Base-by-base conservation (phyloP, 2,797 vertebrate genomes). In the Fundulus diaphanus region DNA sequence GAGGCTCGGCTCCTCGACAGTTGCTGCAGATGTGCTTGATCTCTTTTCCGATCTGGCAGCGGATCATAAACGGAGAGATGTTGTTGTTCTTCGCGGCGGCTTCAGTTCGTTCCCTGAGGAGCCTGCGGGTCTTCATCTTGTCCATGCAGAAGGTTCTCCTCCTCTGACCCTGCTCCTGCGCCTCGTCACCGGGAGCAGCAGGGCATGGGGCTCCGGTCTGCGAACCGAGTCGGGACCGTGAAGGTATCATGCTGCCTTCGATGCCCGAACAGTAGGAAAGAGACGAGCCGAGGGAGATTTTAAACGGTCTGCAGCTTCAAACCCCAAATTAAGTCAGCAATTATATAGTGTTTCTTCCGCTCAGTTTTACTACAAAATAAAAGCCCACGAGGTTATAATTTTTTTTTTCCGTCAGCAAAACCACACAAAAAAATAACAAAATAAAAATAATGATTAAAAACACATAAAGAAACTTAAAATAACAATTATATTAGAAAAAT, bases 21-120 rank as follows among this genome's bases (percentile, higher is more conserved):
- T 97, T 98, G 94, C 97, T 96, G 96, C 98, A 98, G 87, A 98
- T 98, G 92, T 98, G 98, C 88, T 98, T 98, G 92, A 98, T 97
- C 93, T 98, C 97, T 82, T 97, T 97, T 51, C 97, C 96, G 84
- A 98, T 96, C 90, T 97, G 97, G 87, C 96, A 96, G 92, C 96
- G 97, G 88, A 98, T 96, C 93, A 95, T 95, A 78, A 98, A 97
- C 88, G 97, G 97, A 92, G 95, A 95, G 94, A 94, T 95, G 92
- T 94, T 95, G 92, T 88, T 91, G 82, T 85, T 78, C 0, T 85
- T 78, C 0, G 40, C 37, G 56, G 82, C 71, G 80, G 85, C 68
- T 27, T 75, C 70, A 0, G 27, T 61, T 24, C 33, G 72, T 66
- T 7, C 78, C 11, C 57, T 57, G 3, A 44, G 83, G 73, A 74